These are phyloP conservation scores for Crotophaga sulcirostris DNA, from an alignment of 2,113 vertebrate genomes.

Conservation along the genomic window DNA sequence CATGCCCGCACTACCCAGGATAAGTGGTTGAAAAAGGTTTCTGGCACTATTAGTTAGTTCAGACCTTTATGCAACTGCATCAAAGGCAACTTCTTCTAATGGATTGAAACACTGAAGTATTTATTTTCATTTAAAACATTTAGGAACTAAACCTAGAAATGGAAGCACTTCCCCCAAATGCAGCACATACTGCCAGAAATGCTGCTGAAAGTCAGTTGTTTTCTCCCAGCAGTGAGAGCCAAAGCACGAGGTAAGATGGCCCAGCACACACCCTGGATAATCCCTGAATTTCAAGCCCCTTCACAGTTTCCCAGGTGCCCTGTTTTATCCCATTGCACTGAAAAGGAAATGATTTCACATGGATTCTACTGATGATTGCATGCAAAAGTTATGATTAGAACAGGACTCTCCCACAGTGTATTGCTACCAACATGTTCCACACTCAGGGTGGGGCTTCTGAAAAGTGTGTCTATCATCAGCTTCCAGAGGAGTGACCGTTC, in stretches of 20 bases:
- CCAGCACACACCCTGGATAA: fast-evolving
- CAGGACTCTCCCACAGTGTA: not conserved
- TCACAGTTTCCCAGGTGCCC: not conserved
- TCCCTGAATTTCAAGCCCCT: not conserved
- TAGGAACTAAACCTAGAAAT: not conserved
- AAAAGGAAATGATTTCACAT: not conserved
- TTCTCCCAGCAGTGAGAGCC: not conserved
- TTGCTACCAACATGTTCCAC: not conserved
- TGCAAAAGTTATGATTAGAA: not conserved
- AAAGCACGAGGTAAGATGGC: not conserved
- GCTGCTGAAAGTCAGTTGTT: not conserved
- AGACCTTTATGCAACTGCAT: not conserved
- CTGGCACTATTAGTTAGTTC: not conserved
- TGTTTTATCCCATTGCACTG: not conserved
- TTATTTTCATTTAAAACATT: constrained; percentile 8
- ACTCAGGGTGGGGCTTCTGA: not conserved
- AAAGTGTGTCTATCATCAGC: not conserved
- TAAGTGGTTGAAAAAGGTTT: not conserved
- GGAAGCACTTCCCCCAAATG: not conserved
- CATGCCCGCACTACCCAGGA: not conserved
- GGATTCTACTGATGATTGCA: not conserved
- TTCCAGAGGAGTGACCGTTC: not conserved
- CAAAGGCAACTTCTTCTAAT: not conserved
- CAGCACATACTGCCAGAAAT: not conserved
- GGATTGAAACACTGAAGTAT: not conserved